Conservation (phyloP, 2,888 invertebrate species). For the Odontothrips loti region DNA sequence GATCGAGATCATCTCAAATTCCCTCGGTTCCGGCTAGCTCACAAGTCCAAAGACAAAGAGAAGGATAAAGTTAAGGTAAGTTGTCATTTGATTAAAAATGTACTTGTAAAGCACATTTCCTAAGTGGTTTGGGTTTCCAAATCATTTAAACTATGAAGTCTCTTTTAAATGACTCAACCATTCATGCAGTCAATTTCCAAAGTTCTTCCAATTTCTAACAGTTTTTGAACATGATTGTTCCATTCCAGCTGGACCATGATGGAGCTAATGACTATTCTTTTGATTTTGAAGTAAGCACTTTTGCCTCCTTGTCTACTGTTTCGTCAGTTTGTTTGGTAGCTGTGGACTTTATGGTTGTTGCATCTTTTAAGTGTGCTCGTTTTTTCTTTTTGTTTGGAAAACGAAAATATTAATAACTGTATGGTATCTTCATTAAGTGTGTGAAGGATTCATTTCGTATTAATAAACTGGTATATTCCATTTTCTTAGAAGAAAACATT, state of each 20-base stretch:
- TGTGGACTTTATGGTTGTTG: slow-evolving; percentile 16
- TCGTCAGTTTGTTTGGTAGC: slow-evolving; percentile 20
- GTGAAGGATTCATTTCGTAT: not conserved
- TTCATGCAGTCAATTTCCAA: too few relatives aligned
- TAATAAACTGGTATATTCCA: too few relatives aligned
- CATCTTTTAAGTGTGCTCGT: not conserved
- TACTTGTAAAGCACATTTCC: not conserved
- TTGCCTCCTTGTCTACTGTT: not conserved
- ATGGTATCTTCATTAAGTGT: not conserved
- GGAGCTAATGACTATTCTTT: slow-evolving; percentile 23
- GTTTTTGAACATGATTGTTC: slow-evolving; percentile 8
- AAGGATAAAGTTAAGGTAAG: slow-evolving; percentile 61
- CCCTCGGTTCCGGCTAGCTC: slow-evolving; percentile 57
- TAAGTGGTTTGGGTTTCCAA: not conserved
- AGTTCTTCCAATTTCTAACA: too few relatives aligned
- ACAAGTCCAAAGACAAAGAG: slow-evolving; percentile 49
- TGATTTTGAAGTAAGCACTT: slow-evolving; percentile 23
- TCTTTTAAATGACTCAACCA: too few relatives aligned
- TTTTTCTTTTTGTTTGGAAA: not conserved
- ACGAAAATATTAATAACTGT: not conserved
- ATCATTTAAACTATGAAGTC: too few relatives aligned
- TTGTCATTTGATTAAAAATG: not conserved
- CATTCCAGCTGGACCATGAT: slow-evolving; percentile 15
- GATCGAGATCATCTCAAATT: slow-evolving; percentile 49
- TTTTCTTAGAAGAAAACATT: too few relatives aligned